These are phyloP conservation scores for Philantomba maxwellii DNA, from an alignment of 2,113 vertebrate species.

Conservation along the genomic window DNA sequence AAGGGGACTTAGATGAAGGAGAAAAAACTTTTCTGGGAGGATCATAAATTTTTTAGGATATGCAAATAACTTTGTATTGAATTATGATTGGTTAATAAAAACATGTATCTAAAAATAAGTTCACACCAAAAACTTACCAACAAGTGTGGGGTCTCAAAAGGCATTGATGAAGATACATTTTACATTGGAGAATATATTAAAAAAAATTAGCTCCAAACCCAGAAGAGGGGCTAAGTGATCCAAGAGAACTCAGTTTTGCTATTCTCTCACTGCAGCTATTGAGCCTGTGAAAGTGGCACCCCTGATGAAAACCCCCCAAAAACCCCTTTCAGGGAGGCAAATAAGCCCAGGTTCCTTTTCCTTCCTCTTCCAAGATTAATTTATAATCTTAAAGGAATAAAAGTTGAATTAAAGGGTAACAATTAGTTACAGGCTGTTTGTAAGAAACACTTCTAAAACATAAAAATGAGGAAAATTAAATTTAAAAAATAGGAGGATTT, in stretches of 20 bases:
- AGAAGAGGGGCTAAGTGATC: not conserved
- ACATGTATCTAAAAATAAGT: not conserved
- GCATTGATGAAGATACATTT: not conserved
- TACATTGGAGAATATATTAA: not conserved
- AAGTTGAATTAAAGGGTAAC: not conserved
- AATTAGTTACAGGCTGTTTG: not conserved
- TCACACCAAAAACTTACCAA: not conserved
- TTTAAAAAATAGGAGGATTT: not conserved
- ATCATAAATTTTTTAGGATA: not conserved
- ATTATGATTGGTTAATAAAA: not conserved
- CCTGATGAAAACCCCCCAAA: not conserved
- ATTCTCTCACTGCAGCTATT: not conserved
- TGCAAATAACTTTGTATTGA: not conserved
- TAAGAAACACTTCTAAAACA: not conserved
- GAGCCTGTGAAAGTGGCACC: not conserved
- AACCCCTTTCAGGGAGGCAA: not conserved
- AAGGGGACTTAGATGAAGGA: not conserved
- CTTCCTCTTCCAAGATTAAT: not conserved
- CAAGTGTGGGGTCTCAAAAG: not conserved
- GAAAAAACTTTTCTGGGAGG: not conserved
- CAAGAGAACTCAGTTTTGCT: not conserved
- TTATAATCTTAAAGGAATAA: not conserved
- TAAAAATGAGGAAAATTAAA: not conserved
- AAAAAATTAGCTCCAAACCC: not conserved
- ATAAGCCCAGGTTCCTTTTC: not conserved